Evolutionary conservation across 2,888 invertebrate species (phyloP).

Genomic region (Thecophora atra): DNA sequence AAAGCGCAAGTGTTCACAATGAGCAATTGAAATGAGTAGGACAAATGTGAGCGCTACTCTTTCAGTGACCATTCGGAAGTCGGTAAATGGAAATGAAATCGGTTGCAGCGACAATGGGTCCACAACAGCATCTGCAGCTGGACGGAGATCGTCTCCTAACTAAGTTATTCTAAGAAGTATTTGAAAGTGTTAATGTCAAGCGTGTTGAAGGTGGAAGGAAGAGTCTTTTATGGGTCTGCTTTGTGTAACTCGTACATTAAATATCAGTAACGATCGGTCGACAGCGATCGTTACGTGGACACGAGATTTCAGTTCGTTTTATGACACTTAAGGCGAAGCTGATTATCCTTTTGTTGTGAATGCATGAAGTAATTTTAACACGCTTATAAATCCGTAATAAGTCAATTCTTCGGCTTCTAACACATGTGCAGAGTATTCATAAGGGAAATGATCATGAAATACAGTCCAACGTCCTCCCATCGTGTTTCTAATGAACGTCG

Average conservation of each 20-base stretch:
- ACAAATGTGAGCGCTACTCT: slow-evolving; percentile 5
- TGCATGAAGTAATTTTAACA: slow-evolving; percentile 2
- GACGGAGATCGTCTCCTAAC: slow-evolving; percentile 8
- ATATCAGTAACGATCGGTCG: slow-evolving; percentile 29
- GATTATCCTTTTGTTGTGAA: slow-evolving; percentile 1
- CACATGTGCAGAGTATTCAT: neutral
- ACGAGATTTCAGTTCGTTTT: slow-evolving; percentile 4
- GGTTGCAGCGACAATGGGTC: slow-evolving; percentile 6
- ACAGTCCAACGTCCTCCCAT: neutral
- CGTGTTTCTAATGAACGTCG: slow-evolving; percentile 16
- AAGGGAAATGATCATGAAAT: neutral
- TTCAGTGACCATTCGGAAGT: slow-evolving; percentile 29
- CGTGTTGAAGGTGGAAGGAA: slow-evolving; percentile 6
- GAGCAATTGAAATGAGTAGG: neutral
- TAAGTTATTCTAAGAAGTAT: slow-evolving; percentile 24
- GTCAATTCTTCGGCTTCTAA: neutral
- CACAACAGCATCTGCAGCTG: slow-evolving; percentile 12
- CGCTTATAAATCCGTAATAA: slow-evolving; percentile 21
- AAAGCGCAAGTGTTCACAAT: slow-evolving; percentile 1
- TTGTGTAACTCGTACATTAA: slow-evolving; percentile 26
- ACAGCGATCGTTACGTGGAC: slow-evolving; percentile 19
- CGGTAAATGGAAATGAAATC: slow-evolving; percentile 18
- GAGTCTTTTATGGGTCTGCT: slow-evolving; percentile 14
- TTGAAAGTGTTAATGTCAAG: slow-evolving; percentile 32
- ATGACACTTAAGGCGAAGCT: slow-evolving; percentile 16